Percentiles rank a stretch among this genome's conserved stretches.
Conservation (phyloP, 37 sponge, comb jelly and placozoan species). For the Ephydatia muelleri region DNA sequence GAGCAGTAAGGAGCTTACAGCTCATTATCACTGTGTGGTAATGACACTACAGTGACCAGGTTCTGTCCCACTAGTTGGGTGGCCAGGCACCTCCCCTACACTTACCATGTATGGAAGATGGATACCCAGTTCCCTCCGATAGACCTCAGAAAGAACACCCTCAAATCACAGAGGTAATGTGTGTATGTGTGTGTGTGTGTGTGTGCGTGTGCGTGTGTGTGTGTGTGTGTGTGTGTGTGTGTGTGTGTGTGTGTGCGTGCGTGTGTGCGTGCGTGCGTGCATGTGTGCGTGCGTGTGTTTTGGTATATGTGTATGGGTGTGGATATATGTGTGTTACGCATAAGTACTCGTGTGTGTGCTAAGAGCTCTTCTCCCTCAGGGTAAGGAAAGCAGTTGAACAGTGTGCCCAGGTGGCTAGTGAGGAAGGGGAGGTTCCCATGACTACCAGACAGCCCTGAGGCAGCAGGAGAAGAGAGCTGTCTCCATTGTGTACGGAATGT, state of each 20-base stretch:
- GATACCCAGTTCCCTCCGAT: background rate
- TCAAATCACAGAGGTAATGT: background rate
- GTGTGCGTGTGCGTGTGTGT: slow-evolving; percentile 18
- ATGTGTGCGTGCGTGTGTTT: slow-evolving; percentile 7
- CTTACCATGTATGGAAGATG: background rate
- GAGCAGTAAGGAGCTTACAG: too few relatives aligned
- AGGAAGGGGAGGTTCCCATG: too few relatives aligned
- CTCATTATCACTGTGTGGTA: too few relatives aligned
- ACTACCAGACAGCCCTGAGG: background rate
- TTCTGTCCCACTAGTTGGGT: background rate
- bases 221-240: slow-evolving; percentile 3
- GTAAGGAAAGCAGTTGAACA: too few relatives aligned
- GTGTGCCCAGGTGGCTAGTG: too few relatives aligned
- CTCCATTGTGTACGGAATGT: slow-evolving; percentile 26
- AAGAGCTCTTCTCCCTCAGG: too few relatives aligned
- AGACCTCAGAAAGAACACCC: background rate
- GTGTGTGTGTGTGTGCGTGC: slow-evolving; percentile 4
- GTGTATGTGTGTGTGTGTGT: slow-evolving; percentile 51
- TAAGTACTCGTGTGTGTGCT: too few relatives aligned
- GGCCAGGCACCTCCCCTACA: background rate
- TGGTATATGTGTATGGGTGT: slow-evolving; percentile 12
- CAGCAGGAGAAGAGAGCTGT: slow-evolving; percentile 40
- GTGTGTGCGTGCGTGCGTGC: slow-evolving; percentile 9
- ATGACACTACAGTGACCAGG: too few relatives aligned
- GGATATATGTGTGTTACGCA: background rate